Evolutionary conservation across 2,113 vertebrate genomes (phyloP).

Genomic region (Arizona elegans): DNA sequence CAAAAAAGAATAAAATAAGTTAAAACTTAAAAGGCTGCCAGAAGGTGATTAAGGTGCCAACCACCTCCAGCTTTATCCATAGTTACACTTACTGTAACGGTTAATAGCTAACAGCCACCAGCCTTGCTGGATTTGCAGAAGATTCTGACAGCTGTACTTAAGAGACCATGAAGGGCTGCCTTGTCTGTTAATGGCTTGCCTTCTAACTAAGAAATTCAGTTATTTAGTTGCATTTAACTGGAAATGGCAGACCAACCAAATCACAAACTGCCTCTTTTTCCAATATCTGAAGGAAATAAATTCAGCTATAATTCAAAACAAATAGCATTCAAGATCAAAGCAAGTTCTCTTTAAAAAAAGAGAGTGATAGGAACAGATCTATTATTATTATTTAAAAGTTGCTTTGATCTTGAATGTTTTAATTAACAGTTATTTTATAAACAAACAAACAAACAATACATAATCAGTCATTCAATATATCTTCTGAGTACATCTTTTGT

Average conservation of each 20-base stretch:
- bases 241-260: neutral
- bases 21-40: neutral
- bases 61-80: neutral
- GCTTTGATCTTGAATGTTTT: neutral
- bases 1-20: neutral
- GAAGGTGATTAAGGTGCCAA: neutral
- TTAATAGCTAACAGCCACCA: neutral
- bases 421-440: too few relatives aligned
- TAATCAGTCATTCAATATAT: too few relatives aligned
- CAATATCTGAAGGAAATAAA: neutral
- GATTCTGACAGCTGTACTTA: neutral
- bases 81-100: neutral
- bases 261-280: neutral
- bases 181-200: neutral
- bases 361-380: neutral
- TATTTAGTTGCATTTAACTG: neutral
- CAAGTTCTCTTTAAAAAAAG: neutral
- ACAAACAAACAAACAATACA: too few relatives aligned
- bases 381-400: neutral
- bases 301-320: neutral
- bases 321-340: neutral
- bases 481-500: too few relatives aligned
- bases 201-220: neutral
- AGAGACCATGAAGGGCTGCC: neutral
- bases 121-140: neutral